phyloP scores from a whole-genome alignment of 2,888 invertebrate species.

The Eremobia ochroleuca region DNA sequence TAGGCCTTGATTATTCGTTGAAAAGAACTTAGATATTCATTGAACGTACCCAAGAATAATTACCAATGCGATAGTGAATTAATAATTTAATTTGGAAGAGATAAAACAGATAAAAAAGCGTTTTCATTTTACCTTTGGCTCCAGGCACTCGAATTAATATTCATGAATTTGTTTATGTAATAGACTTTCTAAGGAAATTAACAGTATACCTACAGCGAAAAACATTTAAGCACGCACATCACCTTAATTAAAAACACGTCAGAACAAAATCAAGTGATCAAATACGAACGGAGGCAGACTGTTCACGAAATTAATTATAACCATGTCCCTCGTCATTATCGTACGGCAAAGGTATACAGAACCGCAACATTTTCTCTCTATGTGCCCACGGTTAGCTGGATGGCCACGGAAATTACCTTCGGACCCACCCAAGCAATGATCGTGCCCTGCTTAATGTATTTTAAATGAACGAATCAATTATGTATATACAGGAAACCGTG shows the following conservation, averaged over 20 bases:
- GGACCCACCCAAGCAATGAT: conserved; percentile 74
- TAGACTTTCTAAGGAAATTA: conserved; percentile 44
- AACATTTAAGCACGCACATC: conserved; percentile 34
- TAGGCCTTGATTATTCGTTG: conserved; percentile 26
- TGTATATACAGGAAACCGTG: conserved; percentile 75
- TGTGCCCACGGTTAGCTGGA: conserved; percentile 50
- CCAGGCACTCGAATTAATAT: conserved; percentile 46
- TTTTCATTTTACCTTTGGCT: conserved; percentile 13
- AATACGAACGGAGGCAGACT: conserved; percentile 53
- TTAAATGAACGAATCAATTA: conserved; percentile 85
- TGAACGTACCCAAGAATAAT: conserved; percentile 1
- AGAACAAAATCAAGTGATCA: conserved; percentile 58
- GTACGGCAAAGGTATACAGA: conserved; percentile 34
- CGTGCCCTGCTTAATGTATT: conserved; percentile 83
- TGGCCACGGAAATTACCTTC: conserved; percentile 78
- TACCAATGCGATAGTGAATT: conserved; percentile 6
- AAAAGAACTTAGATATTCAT: conserved; percentile 9
- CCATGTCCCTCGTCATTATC: conserved; percentile 57
- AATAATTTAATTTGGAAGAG: neutral
- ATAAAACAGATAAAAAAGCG: conserved; percentile 24
- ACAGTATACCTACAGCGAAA: conserved; percentile 31
- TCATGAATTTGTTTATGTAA: conserved; percentile 51
- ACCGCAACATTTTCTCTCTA: conserved; percentile 50
- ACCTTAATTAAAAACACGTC: conserved; percentile 62
- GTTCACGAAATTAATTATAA: conserved; percentile 65